A percentile compares a stretch with the other conserved stretches of the same genome.
phyloP scores from a whole-genome alignment of 2,113 vertebrate genomes.

The Montifringilla adamsi region DNA sequence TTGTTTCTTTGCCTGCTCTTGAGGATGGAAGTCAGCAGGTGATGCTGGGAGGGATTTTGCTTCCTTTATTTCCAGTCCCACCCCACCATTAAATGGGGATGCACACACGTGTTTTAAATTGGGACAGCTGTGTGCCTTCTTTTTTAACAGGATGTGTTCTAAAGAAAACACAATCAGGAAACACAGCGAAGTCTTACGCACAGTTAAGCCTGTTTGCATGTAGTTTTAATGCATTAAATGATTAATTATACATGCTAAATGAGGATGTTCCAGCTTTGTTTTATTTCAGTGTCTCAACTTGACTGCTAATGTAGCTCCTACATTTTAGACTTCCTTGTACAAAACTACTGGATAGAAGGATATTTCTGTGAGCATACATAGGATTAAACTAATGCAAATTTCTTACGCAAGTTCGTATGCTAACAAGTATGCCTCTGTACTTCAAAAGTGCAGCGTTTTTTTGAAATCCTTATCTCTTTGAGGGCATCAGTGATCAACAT shows the following conservation, averaged over 20 bases:
- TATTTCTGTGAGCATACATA: not conserved
- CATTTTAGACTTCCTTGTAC: not conserved
- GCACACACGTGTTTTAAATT: not conserved
- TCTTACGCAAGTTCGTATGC: not conserved
- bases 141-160: not conserved
- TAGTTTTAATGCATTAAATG: not conserved
- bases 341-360: not conserved
- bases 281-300: not conserved
- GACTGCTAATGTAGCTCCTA: rapidly evolving
- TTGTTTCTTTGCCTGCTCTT: not conserved
- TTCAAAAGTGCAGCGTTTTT: conserved; percentile 30
- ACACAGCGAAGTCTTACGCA: not conserved
- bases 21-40: not conserved
- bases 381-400: conserved; percentile 20
- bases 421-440: not conserved
- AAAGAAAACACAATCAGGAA: not conserved
- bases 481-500: conserved; percentile 13
- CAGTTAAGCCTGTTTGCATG: not conserved
- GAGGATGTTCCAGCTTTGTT: not conserved
- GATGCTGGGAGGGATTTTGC: not conserved
- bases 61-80: not conserved
- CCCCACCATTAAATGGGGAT: not conserved
- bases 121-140: not conserved
- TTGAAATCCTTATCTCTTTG: conserved; percentile 48
- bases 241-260: not conserved